These are phyloP conservation scores for Platycheirus rosarum DNA, from an alignment of 2,888 invertebrate species.

Conservation along the genomic window DNA sequence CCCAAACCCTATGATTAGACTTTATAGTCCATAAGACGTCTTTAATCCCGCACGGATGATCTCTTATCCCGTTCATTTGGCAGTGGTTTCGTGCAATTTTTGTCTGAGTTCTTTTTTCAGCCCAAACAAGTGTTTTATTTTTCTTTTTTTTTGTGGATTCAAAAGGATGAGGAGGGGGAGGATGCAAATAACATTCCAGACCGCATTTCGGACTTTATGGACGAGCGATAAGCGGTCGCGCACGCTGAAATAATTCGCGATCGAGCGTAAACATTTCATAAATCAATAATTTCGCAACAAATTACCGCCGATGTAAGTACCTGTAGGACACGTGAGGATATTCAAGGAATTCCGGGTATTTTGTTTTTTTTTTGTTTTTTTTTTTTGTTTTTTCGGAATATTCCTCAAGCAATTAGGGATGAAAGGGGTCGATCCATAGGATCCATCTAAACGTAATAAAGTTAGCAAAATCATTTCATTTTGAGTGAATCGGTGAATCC, in stretches of 20 bases:
- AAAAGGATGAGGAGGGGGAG: not conserved
- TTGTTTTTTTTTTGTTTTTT: conserved; percentile 19
- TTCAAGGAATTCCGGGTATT: conserved; percentile 65
- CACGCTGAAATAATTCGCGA: conserved; percentile 72
- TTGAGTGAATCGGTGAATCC: conserved; percentile 46
- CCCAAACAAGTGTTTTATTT: too few species aligned
- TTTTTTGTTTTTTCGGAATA: conserved; percentile 13
- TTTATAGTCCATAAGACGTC: conserved; percentile 70
- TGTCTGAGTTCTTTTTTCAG: conserved; percentile 45
- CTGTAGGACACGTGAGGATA: conserved; percentile 70
- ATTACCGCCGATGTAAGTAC: conserved; percentile 70
- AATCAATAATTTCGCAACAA: conserved; percentile 73
- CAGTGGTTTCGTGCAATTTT: conserved; percentile 66
- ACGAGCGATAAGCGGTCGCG: conserved; percentile 72
- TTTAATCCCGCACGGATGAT: conserved; percentile 74
- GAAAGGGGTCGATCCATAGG: not conserved
- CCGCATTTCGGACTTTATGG: conserved; percentile 47
- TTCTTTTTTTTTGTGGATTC: conserved; percentile 25
- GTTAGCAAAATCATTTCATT: conserved; percentile 53
- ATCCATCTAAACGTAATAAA: conserved; percentile 45
- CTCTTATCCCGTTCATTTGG: conserved; percentile 73
- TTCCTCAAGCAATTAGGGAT: conserved; percentile 6
- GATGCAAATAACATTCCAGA: conserved; percentile 33
- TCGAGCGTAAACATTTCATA: conserved; percentile 74
- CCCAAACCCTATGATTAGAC: conserved; percentile 72